Base-by-base conservation (phyloP, 2,888 invertebrate genomes). In the Noctua janthe region DNA sequence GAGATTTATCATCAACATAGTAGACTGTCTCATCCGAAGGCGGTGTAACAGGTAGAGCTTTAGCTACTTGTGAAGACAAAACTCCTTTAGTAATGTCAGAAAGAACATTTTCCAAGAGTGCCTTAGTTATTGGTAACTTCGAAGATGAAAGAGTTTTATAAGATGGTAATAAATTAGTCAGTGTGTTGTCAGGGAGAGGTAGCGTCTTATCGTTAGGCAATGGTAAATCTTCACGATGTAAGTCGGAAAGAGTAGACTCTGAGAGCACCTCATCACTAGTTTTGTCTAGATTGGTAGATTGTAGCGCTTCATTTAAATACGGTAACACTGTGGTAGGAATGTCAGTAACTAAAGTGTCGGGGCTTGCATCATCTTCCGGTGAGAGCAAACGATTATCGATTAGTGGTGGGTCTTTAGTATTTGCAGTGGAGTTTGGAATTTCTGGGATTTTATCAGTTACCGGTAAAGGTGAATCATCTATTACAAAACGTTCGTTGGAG, bases 51-150 rank as follows among this genome's bases (percentile, higher is more conserved):
- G 39, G 43, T 15, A 10, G 49, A 49, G 39, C 3, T 49, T 39
- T 72, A 29, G 49, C 10, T 49, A 56, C 54, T 56, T 15, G 7
- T n/a, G 70, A 15, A n/a, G 43, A 35, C 2, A 64, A 70, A 23
- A 11, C 29, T 20, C 20, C 43, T 51, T 77, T 83, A 0, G 13
- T 71, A 47, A 84, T 79, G 4, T 79, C 74, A 47, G 49, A 73
- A n/a, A 84, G 39, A 5, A 83, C 62, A 56, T 80, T 80, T 35
- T 80, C 39, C 7, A 80, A 51, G 2, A 84, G 54, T 56, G 29
- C 29, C 62, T 83, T 84, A n/a, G 66, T 66, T 59, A 62, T 35
- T 66, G 15, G 59, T 67, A 84, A 67, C 11, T 83, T 77, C 2
- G 77, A 83, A 47, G 35, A 10, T 54, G 71, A 54, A 35, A 39